A percentile compares a stretch with the other conserved stretches of the same genome.
Conservation (phyloP, 2,797 vertebrate species). For the Cottoperca gobio region DNA sequence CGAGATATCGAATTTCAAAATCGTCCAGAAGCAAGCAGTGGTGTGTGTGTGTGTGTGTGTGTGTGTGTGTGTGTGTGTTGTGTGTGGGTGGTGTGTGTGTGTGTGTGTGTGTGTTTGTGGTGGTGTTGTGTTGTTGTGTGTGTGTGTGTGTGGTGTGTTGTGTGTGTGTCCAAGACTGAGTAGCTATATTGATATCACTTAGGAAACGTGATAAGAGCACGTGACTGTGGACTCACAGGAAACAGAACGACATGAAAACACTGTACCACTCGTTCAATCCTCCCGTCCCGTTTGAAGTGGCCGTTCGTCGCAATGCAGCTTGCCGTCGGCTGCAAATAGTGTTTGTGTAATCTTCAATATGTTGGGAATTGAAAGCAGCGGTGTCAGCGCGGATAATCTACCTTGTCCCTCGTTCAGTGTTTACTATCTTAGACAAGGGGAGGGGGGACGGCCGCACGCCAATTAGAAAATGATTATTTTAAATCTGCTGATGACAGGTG, state of each 20-base stretch:
- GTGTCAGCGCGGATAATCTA: conserved; percentile 34
- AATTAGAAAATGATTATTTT: conserved; percentile 42
- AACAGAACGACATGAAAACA: conserved; percentile 1
- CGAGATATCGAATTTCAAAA: too few relatives aligned
- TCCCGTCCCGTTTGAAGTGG: not conserved
- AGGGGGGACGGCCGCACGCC: not conserved
- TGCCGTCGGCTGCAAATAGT: too few relatives aligned
- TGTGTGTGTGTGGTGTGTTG: too few relatives aligned
- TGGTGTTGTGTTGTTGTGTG: too few relatives aligned
- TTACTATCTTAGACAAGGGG: conserved; percentile 47
- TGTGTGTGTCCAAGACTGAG: conserved; percentile 32
- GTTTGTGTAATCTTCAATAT: conserved; percentile 34
- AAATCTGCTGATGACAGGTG: conserved; percentile 31
- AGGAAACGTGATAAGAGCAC: not conserved
- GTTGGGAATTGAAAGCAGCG: conserved; percentile 27
- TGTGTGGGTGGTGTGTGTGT: too few relatives aligned
- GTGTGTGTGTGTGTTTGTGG: too few relatives aligned
- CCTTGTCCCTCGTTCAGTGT: not conserved
- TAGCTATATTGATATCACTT: conserved; percentile 28
- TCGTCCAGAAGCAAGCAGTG: too few relatives aligned
- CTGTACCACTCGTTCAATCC: conserved; percentile 11
- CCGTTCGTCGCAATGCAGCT: conserved; percentile 26
- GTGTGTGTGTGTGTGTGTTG: too few relatives aligned
- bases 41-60: too few relatives aligned
- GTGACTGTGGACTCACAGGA: conserved; percentile 9